These are phyloP conservation scores for Calephelis nemesis DNA, from an alignment of 1,140 invertebrate genomes.

Conservation along the genomic window DNA sequence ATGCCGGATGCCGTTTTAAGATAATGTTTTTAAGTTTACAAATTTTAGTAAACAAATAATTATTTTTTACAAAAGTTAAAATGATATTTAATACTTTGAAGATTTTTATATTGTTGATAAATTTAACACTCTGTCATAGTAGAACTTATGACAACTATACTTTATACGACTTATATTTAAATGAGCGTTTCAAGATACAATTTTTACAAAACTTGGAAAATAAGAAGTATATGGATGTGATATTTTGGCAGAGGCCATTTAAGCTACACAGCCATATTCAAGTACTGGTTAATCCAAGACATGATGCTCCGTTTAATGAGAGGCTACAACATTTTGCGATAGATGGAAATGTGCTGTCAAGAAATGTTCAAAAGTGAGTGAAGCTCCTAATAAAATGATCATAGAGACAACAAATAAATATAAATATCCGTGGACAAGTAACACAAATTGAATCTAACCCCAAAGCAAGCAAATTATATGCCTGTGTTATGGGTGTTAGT, in stretches of 20 bases:
- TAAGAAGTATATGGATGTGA: slow-evolving; percentile 53
- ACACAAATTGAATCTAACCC: too few relatives aligned
- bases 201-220: slow-evolving; percentile 52
- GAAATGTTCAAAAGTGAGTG: slow-evolving; percentile 46
- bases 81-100: slow-evolving; percentile 31
- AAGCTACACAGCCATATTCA: slow-evolving; percentile 50
- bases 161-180: slow-evolving; percentile 41
- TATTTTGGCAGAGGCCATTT: slow-evolving; percentile 57
- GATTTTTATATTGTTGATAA: slow-evolving; percentile 37
- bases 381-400: too few relatives aligned
- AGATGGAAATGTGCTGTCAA: slow-evolving; percentile 32
- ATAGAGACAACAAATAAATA: too few relatives aligned
- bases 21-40: neutral
- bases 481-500: too few relatives aligned
- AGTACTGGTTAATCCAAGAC: slow-evolving; percentile 47
- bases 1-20: too few relatives aligned
- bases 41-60: neutral
- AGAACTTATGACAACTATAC: slow-evolving; percentile 48
- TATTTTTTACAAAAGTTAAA: slow-evolving; percentile 6
- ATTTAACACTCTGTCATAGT: slow-evolving; percentile 36
- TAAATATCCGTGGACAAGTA: too few relatives aligned
- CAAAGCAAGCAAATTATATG: too few relatives aligned
- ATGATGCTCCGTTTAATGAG: slow-evolving; percentile 46
- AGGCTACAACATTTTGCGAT: slow-evolving; percentile 50
- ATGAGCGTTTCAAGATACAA: slow-evolving; percentile 49